phyloP scores from a whole-genome alignment of 2,113 vertebrate genomes.

The Hippocampus zosterae region DNA sequence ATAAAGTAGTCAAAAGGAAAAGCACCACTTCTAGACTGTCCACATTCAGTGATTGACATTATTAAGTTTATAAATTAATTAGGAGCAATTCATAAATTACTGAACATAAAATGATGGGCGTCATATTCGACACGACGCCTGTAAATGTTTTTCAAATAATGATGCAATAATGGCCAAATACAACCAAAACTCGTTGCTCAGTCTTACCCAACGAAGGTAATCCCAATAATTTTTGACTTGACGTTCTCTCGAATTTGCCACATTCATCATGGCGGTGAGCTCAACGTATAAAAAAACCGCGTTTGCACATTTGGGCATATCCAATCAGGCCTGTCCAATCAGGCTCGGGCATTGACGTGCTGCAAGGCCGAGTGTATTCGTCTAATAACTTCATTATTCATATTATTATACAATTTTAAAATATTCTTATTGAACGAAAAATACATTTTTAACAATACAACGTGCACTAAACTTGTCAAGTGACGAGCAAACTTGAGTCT shows the following conservation, averaged over 20 bases:
- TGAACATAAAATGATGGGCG: too few relatives aligned
- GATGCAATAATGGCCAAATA: background rate
- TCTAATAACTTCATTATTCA: too few relatives aligned
- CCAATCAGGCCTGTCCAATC: too few relatives aligned
- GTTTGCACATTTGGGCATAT: too few relatives aligned
- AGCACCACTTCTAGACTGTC: background rate
- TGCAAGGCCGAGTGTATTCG: too few relatives aligned
- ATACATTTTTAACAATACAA: background rate
- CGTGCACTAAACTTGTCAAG: background rate
- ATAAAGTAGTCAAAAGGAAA: background rate
- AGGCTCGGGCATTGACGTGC: too few relatives aligned
- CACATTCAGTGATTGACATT: too few relatives aligned
- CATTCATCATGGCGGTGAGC: background rate
- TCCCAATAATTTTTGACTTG: background rate
- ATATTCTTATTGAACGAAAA: background rate
- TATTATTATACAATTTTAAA: background rate
- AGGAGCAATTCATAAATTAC: too few relatives aligned
- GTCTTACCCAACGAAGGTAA: background rate
- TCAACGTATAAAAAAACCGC: too few relatives aligned
- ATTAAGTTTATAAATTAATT: too few relatives aligned
- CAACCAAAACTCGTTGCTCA: background rate
- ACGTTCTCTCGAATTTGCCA: background rate
- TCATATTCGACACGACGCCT: background rate
- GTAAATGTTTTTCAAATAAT: background rate
- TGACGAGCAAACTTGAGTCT: background rate